Evolutionary conservation across 2,888 invertebrate genomes (phyloP).

Genomic region (Linnaemya tessellans): DNA sequence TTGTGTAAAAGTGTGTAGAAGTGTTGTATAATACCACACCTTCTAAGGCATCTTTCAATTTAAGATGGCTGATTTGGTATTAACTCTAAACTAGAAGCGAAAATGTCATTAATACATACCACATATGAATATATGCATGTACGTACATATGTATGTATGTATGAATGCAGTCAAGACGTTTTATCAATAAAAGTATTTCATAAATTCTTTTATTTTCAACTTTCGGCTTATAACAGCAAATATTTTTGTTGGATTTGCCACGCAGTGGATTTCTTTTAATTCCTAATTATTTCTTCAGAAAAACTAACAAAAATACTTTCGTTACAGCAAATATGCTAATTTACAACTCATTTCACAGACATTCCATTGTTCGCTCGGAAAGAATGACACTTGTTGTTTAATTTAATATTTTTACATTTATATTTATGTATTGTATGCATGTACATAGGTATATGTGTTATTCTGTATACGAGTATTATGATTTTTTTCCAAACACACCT

Average conservation of each 20-base stretch:
- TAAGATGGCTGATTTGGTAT: constrained; percentile 67
- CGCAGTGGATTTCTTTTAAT: constrained; percentile 55
- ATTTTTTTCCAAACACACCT: constrained; percentile 65
- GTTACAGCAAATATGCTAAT: constrained; percentile 35
- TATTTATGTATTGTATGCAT: not conserved
- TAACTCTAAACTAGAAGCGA: constrained; percentile 23
- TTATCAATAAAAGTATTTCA: not conserved
- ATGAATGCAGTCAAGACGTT: not conserved
- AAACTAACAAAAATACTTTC: constrained; percentile 35
- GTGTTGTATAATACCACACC: constrained; percentile 63
- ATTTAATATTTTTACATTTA: constrained; percentile 29
- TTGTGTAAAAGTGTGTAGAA: constrained; percentile 19
- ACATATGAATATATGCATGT: not conserved
- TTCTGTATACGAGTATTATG: constrained; percentile 33
- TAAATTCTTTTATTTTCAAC: constrained; percentile 1
- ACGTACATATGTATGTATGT: not conserved
- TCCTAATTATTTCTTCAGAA: constrained; percentile 11
- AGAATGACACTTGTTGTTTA: constrained; percentile 61
- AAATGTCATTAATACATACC: constrained; percentile 36
- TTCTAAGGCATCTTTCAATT: constrained; percentile 63
- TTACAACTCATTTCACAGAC: constrained; percentile 52
- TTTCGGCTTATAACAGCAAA: not conserved
- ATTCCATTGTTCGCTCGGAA: constrained; percentile 58
- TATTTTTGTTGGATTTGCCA: constrained; percentile 49
- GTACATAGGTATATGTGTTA: constrained; percentile 11